These are phyloP conservation scores for Conchocele bisecta DNA, from an alignment of 2,888 invertebrate genomes.

Conservation along the genomic window DNA sequence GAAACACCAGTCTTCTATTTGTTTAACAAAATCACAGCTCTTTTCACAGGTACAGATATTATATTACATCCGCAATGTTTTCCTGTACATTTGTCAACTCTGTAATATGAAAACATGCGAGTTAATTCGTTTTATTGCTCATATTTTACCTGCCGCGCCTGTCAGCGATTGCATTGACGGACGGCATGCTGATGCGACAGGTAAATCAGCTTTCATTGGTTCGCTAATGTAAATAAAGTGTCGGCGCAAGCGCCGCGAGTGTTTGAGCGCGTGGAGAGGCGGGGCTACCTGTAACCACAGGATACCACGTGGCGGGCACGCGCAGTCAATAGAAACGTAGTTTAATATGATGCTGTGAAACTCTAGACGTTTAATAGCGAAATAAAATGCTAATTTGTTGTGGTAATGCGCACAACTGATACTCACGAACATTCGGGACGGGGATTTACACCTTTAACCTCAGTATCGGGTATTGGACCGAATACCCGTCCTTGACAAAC, in stretches of 20 bases:
- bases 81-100: neutral
- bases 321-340: no score
- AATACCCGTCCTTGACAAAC: no score
- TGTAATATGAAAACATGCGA: neutral
- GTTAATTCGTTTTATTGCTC: neutral
- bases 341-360: no score
- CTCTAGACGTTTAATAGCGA: no score
- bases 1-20: no score
- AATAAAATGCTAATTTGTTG: no score
- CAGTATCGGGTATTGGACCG: no score
- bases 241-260: constrained; percentile 46
- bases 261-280: constrained; percentile 56
- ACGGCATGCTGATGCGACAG: constrained; percentile 45
- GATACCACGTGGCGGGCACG: constrained; percentile 23
- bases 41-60: no score
- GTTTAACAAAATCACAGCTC: no score
- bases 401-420: no score
- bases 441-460: no score
- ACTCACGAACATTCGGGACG: no score
- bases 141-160: neutral
- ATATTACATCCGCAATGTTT: neutral
- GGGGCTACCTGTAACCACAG: constrained; percentile 42
- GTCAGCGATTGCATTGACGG: neutral
- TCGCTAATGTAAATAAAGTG: constrained; percentile 37
- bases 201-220: constrained; percentile 50